Evolutionary conservation across 2,113 vertebrate species (phyloP), one percentile per base, ranked within the genome.

Genomic region (Thymallus thymallus): DNA sequence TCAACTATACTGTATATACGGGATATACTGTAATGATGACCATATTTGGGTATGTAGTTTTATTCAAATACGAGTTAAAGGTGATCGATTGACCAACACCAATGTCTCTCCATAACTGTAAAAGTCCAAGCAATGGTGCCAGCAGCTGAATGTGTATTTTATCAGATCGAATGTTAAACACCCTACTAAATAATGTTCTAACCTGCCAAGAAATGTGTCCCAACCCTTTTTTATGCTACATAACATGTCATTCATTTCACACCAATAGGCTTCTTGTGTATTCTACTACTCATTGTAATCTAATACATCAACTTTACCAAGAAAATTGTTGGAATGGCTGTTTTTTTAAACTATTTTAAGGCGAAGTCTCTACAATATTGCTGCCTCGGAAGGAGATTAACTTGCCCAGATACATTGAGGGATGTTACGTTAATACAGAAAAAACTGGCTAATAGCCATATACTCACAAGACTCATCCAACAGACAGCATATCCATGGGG

Each of bases 401-500:
- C 23, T 6, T 12, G 35, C 12, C 0, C n/a, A 16, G 5, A 13
- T 61, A 35, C 30, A 35, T 32, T 29, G 68, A 66, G 46, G 66
- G 24, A 20, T 0, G 51, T 51, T 51, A 14, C 18, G 48, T 51
- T 51, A 18, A 68, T 46, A 26, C 22, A 65, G 29, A 71, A 22
- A 9, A 6, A 0, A 14, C 20, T 51, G 5, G 3, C n/a, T 62
- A 9, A n/a, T 24, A n/a, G 41, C 71, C 60, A 74, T 69, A 29
- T 87, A 92, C 92, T 93, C 79, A 93, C 92, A 35, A 4, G 18
- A 1, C 4, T 76, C 20, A 2, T 80, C 88, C 88, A 92, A 66
- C 75, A 93, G 0, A 80, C 85, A 26, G 91, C 91, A 48, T 90
- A 93, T 26, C 92, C 92, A 93, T 93, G 61, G 45, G 55, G 69